Percentiles rank a stretch among this genome's conserved stretches.
Evolutionary conservation across 2,113 vertebrate species (phyloP).

Genomic region (Cryptomyrus ogoouensis): DNA sequence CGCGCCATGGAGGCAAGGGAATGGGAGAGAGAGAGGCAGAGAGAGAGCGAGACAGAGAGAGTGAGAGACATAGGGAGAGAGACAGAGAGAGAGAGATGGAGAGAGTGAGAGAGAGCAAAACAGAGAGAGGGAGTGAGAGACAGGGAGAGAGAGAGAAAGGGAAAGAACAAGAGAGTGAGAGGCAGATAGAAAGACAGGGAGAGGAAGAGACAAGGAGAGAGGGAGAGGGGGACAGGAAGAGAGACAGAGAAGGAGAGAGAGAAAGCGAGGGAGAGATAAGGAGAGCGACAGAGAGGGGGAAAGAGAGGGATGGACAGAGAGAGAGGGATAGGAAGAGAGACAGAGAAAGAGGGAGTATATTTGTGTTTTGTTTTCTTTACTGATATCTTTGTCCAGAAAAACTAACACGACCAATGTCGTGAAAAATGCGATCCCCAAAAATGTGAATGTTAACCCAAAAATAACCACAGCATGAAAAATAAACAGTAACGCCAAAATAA

Average conservation of each 20-base stretch:
- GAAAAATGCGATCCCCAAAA: not conserved
- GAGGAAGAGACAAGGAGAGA: too few species aligned
- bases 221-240: too few species aligned
- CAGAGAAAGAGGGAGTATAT: not conserved
- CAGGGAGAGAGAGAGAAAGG: too few species aligned
- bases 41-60: not conserved
- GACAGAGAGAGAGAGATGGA: not conserved
- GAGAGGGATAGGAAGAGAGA: too few species aligned
- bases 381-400: not conserved
- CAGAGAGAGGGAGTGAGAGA: too few species aligned
- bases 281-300: too few species aligned
- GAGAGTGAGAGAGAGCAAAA: too few species aligned
- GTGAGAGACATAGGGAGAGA: not conserved
- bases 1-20: not conserved
- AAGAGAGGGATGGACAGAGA: too few species aligned
- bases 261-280: too few species aligned
- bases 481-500: not conserved
- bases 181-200: too few species aligned
- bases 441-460: not conserved
- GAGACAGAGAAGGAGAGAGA: too few species aligned
- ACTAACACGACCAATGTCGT: not conserved
- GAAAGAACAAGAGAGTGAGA: too few species aligned
- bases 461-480: not conserved
- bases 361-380: not conserved
- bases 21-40: not conserved